A percentile compares a stretch with the other conserved stretches of the same genome.
Conservation (phyloP, 2,113 vertebrate genomes). For the rat (Rattus norvegicus) region GRCr8 NC_086026.1:39924001-39924500, state of each 20-base stretch:
- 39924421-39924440: too few species aligned
- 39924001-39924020: neutral
- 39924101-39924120: neutral
- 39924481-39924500: too few species aligned
- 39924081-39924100: neutral
- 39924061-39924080: neutral
- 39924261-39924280: too few species aligned
- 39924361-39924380: too few species aligned
- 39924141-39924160: neutral
- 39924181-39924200: neutral
- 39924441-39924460: too few species aligned
- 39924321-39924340: too few species aligned
- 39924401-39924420: too few species aligned
- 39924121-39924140: neutral
- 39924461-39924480: too few species aligned
- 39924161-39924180: neutral
- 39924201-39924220: neutral
- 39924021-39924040: neutral
- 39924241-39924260: neutral
- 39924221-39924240: neutral
- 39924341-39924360: too few species aligned
- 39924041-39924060: neutral
- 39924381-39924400: too few species aligned
- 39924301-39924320: too few species aligned
- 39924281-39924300: too few species aligned